Evolutionary conservation across 2,113 vertebrate genomes (phyloP), one percentile per base, ranked within the genome.

Genomic region (Gallinago media): DNA sequence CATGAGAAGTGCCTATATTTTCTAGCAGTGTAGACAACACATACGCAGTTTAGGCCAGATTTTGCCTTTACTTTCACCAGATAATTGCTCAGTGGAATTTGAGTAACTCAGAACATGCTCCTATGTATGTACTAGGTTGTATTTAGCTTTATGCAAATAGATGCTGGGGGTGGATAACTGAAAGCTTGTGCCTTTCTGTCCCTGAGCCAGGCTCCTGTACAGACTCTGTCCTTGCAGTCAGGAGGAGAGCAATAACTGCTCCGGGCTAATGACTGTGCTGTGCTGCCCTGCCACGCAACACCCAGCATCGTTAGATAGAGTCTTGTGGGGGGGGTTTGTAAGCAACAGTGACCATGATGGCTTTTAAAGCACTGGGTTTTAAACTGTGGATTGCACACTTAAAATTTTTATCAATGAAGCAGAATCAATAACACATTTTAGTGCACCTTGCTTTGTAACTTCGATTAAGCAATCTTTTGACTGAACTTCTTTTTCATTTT

Each of bases 141-240:
- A 12, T 77, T 91, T 91, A 63, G 73, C 86, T 96, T 73, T 85
- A 75, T 91, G 73, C 84, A 94, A 49, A 91, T 56, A 38, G 61
- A 9, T 38, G 13, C 46, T 0, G 20, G 71, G 50, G 92, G 85
- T 0, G 0, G 80, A 17, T 7, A 44, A 20, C 50, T 50, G 72
- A 34, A 78, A 36, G 80, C 65, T 78, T 89, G 89, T 20, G 32
- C 52, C 52, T 55, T 55, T 59, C 42, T 81, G 72, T 94, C 55
- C 83, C 72, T 67, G 70, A 81, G 70, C 65, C 56, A 63, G 56
- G 17, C 20, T 84, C 7, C 12, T 18, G 47, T 6, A 2, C 34
- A 50, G 73, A 10, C 46, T 62, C 46, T 89, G 93, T 80, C 79
- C 91, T 67, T 92, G 72, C 21, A 20, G 38, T 27, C 58, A 47